Evolutionary conservation across 2,797 vertebrate genomes (phyloP).

Genomic region (Neopelma chrysocephalum): DNA sequence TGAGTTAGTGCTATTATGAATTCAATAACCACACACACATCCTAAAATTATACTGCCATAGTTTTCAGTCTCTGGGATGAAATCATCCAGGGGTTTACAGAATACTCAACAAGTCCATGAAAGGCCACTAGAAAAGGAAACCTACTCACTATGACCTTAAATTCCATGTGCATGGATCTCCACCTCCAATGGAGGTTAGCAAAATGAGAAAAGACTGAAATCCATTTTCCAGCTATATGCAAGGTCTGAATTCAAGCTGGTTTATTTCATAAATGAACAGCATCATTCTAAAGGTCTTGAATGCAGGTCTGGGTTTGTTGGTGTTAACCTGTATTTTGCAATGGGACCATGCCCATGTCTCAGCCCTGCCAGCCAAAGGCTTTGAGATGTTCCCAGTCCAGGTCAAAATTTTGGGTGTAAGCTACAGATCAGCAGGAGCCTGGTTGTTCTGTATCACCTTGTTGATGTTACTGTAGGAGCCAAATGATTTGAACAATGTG

Average conservation of each 20-base stretch:
- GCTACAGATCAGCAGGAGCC: background rate
- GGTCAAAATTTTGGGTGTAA: background rate
- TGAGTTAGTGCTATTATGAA: background rate
- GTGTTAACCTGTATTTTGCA: background rate
- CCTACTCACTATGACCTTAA: background rate
- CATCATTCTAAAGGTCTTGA: background rate
- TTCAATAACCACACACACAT: background rate
- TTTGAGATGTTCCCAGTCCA: background rate
- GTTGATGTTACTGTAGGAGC: background rate
- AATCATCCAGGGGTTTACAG: background rate
- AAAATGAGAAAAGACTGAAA: background rate
- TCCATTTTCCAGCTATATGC: background rate
- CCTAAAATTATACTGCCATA: background rate
- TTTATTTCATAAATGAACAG: background rate
- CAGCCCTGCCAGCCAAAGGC: background rate
- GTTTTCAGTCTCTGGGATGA: background rate
- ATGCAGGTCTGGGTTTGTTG: background rate
- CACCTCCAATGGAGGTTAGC: background rate
- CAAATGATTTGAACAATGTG: background rate
- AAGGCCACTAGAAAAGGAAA: background rate
- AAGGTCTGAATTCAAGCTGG: background rate
- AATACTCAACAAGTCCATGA: background rate
- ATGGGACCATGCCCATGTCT: rapidly evolving
- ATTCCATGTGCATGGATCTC: background rate
- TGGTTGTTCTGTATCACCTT: background rate